These are phyloP conservation scores for Calephelis perditalis DNA, from an alignment of 2,888 invertebrate species.

Conservation along the genomic window DNA sequence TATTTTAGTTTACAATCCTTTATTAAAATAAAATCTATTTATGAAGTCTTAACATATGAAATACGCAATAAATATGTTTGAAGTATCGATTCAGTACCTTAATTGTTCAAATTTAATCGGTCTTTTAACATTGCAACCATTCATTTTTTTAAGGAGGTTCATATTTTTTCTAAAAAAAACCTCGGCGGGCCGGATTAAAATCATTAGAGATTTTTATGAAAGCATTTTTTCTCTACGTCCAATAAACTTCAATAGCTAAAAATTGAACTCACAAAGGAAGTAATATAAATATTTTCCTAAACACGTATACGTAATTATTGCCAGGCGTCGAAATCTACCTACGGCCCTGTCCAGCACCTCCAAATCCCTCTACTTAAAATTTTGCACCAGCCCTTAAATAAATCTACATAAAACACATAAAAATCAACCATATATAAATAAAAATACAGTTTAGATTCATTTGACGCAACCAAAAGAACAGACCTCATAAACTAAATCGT, in stretches of 20 bases:
- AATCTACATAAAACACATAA: slow-evolving; percentile 41
- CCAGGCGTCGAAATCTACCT: slow-evolving; percentile 45
- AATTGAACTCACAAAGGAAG: slow-evolving; percentile 10
- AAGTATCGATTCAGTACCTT: too few relatives aligned
- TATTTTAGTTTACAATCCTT: too few relatives aligned
- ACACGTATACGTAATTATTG: slow-evolving; percentile 25
- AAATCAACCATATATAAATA: slow-evolving; percentile 35
- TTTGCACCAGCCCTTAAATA: slow-evolving; percentile 68
- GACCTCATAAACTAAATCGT: slow-evolving; percentile 29
- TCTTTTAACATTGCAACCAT: too few relatives aligned
- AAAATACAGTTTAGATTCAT: slow-evolving; percentile 36
- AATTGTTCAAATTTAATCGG: too few relatives aligned
- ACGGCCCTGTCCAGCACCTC: slow-evolving; percentile 40
- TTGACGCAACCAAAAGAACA: slow-evolving; percentile 28
- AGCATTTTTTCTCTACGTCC: not conserved
- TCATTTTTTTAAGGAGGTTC: too few relatives aligned
- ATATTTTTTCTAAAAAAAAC: too few relatives aligned
- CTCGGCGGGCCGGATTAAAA: too few relatives aligned
- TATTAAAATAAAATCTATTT: too few relatives aligned
- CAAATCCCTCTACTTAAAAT: slow-evolving; percentile 76
- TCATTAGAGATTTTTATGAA: not conserved
- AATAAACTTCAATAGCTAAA: slow-evolving; percentile 5
- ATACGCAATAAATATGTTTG: too few relatives aligned
- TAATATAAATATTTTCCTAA: slow-evolving; percentile 15
- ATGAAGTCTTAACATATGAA: too few relatives aligned